These are phyloP conservation scores for Sylvia atricapilla DNA, from an alignment of 2,113 vertebrate species.

Conservation along the genomic window DNA sequence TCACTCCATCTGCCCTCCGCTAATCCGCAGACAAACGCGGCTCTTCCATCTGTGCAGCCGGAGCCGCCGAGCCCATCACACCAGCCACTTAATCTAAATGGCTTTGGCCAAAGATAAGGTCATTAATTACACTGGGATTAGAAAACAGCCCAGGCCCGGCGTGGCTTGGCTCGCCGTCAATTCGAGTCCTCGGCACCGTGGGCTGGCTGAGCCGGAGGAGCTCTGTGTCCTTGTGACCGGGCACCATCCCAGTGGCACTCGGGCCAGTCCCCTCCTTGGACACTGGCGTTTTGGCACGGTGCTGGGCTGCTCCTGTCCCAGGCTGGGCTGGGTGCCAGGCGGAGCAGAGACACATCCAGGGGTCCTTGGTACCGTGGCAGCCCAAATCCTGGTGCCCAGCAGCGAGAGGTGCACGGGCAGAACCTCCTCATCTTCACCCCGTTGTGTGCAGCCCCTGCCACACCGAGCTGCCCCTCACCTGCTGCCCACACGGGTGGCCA, in stretches of 20 bases:
- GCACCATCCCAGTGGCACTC: rapidly evolving
- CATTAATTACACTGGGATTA: conserved; percentile 65
- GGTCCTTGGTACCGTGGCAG: not conserved
- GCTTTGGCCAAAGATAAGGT: conserved; percentile 69
- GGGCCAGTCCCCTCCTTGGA: rapidly evolving
- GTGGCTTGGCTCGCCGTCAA: not conserved
- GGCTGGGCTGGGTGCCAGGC: not conserved
- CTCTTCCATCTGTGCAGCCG: conserved; percentile 31
- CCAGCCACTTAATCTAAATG: conserved; percentile 64
- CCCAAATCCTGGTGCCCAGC: not conserved
- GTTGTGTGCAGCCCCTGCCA: rapidly evolving
- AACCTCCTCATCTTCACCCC: rapidly evolving
- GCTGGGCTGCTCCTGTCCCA: not conserved
- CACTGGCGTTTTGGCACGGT: rapidly evolving
- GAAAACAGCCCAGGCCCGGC: not conserved
- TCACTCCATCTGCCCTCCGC: conserved; percentile 31
- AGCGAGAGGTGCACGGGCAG: rapidly evolving
- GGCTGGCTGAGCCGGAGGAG: not conserved
- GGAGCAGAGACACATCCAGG: rapidly evolving
- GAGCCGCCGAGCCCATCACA: not conserved
- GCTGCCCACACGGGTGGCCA: rapidly evolving
- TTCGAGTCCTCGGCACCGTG: not conserved
- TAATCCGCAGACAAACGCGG: conserved; percentile 46
- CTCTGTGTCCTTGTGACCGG: rapidly evolving
- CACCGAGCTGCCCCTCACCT: rapidly evolving